Evolutionary conservation across 2,888 invertebrate genomes (phyloP).

Genomic region (Drosophila borborema): DNA sequence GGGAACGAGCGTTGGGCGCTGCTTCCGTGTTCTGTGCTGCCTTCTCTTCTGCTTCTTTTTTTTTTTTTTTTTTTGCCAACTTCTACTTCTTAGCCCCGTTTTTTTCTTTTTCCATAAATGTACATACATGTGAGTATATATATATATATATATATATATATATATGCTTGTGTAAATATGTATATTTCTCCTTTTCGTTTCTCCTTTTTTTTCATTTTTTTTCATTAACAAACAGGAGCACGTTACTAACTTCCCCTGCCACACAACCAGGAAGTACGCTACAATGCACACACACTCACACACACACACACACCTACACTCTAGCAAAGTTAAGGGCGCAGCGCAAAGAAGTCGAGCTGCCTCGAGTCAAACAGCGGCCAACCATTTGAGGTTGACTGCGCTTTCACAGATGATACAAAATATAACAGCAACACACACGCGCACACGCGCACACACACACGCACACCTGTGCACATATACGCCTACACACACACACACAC

Average conservation of each 20-base stretch:
- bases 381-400: conserved; percentile 53
- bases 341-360: conserved; percentile 29
- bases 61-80: conserved; percentile 1
- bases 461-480: not conserved
- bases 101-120: conserved; percentile 29
- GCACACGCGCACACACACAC: not conserved
- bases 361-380: conserved; percentile 32
- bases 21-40: conserved; percentile 59
- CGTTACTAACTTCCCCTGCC: conserved; percentile 36
- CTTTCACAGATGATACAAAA: conserved; percentile 23
- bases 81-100: conserved; percentile 1
- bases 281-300: conserved; percentile 62
- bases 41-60: not conserved
- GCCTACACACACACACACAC: no score
- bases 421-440: conserved; percentile 2
- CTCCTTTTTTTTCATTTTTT: conserved; percentile 5
- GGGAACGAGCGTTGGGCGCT: conserved; percentile 30
- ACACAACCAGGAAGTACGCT: conserved; percentile 71
- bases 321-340: conserved; percentile 21
- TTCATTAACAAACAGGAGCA: conserved; percentile 69
- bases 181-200: conserved; percentile 6
- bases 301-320: conserved; percentile 55
- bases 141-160: not conserved
- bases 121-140: conserved; percentile 9
- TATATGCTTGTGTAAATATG: conserved; percentile 10